phyloP scores from a whole-genome alignment of 2,888 invertebrate species.

The Laspeyria flexula region DNA sequence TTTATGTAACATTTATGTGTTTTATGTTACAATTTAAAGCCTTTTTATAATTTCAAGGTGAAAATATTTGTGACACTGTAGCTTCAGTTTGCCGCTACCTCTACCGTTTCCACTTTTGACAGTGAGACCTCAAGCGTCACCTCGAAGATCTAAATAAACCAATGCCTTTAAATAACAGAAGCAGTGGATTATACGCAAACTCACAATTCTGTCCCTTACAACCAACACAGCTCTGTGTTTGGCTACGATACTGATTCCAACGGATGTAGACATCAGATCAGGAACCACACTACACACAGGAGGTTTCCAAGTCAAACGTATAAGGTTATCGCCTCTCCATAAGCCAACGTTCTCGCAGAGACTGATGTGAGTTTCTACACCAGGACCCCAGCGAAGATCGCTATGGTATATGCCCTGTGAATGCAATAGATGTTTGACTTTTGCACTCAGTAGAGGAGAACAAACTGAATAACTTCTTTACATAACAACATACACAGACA shows the following conservation, averaged over 20 bases:
- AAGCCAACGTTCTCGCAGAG: constrained; percentile 83
- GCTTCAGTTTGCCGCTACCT: no score
- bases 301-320: constrained; percentile 75
- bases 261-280: constrained; percentile 49
- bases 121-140: no score
- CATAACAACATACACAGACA: no score
- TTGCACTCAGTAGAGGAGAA: no score
- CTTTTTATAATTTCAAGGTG: no score
- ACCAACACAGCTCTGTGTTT: constrained; percentile 54
- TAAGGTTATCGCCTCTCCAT: constrained; percentile 79
- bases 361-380: constrained; percentile 73
- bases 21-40: no score
- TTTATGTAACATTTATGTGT: no score
- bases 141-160: no score
- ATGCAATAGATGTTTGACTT: not conserved
- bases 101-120: no score
- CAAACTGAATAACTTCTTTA: no score
- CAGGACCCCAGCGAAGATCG: constrained; percentile 86
- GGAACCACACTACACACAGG: constrained; percentile 53
- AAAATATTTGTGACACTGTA: no score
- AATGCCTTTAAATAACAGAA: no score
- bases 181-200: constrained; percentile 19
- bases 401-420: constrained; percentile 80
- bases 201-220: constrained; percentile 42
- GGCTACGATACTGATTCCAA: constrained; percentile 50